These are phyloP conservation scores for Sinotaia quadrata DNA, from an alignment of 2,888 invertebrate species.

Conservation along the genomic window DNA sequence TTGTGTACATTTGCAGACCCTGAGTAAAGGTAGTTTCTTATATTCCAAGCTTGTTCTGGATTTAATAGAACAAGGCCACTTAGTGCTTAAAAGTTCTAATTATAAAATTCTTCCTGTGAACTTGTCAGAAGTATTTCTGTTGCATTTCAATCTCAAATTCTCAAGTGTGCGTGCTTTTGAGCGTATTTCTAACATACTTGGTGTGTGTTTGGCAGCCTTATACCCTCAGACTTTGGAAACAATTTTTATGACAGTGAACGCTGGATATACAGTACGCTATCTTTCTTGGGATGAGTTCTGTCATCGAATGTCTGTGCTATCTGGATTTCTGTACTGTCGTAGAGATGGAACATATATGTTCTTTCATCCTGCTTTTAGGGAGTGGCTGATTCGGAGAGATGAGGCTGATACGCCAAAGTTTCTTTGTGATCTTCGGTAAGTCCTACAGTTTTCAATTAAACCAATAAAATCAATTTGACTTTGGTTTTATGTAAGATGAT, in stretches of 20 bases:
- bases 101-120: conserved; percentile 79
- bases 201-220: conserved; percentile 90
- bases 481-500: not conserved
- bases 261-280: conserved; percentile 84
- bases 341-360: conserved; percentile 96
- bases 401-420: conserved; percentile 86
- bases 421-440: conserved; percentile 86
- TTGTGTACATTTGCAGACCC: conserved; percentile 85
- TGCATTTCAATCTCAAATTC: conserved; percentile 92
- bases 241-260: conserved; percentile 93
- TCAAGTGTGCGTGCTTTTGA: conserved; percentile 92
- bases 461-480: not conserved
- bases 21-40: conserved; percentile 91
- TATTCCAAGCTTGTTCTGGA: conserved; percentile 93
- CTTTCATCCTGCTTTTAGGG: conserved; percentile 97
- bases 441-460: not conserved
- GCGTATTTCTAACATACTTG: conserved; percentile 85
- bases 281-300: conserved; percentile 92
- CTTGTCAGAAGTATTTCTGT: conserved; percentile 80
- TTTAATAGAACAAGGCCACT: conserved; percentile 90
- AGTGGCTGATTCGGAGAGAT: conserved; percentile 89
- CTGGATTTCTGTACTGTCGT: conserved; percentile 90
- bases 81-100: conserved; percentile 93
- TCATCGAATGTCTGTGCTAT: conserved; percentile 87
- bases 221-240: conserved; percentile 91